Evolutionary conservation across 2,888 invertebrate genomes (phyloP).

Genomic region (Masnerella sp.): DNA sequence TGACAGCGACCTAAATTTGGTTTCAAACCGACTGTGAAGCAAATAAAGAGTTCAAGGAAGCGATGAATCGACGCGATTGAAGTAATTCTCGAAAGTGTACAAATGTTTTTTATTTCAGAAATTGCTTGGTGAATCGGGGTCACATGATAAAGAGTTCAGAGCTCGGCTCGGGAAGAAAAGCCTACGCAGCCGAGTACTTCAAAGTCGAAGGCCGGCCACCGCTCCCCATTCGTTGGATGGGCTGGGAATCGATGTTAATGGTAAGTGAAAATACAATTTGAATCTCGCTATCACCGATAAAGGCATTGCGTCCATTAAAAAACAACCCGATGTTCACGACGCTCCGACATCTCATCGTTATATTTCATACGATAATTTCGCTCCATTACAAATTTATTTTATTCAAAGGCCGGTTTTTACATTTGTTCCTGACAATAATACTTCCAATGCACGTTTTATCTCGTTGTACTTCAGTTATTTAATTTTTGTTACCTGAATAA

Average conservation of each 20-base stretch:
- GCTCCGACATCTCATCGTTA: conserved; percentile 32
- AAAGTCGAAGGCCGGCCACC: conserved; percentile 84
- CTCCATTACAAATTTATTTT: conserved; percentile 47
- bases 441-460: conserved; percentile 47
- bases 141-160: conserved; percentile 87
- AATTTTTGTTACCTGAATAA: conserved; percentile 6
- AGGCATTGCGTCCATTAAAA: conserved; percentile 51
- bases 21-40: no score
- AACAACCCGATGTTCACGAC: conserved; percentile 40
- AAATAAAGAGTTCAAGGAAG: conserved; percentile 13
- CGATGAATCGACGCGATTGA: conserved; percentile 24
- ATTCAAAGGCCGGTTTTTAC: conserved; percentile 51
- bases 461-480: conserved; percentile 35
- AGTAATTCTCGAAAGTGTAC: conserved; percentile 37
- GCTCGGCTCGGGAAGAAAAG: conserved; percentile 84
- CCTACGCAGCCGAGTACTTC: conserved; percentile 88
- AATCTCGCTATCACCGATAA: conserved; percentile 46
- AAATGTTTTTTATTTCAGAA: conserved; percentile 79
- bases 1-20: background rate
- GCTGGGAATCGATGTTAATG: conserved; percentile 89
- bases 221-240: conserved; percentile 92
- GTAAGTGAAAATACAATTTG: conserved; percentile 77
- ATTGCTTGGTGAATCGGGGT: conserved; percentile 88
- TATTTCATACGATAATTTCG: conserved; percentile 54
- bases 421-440: conserved; percentile 45